A percentile compares a stretch with the other conserved stretches of the same genome.
These are phyloP conservation scores for Rhogogaster chlorosoma DNA, from an alignment of 2,888 invertebrate genomes.

Conservation along the genomic window DNA sequence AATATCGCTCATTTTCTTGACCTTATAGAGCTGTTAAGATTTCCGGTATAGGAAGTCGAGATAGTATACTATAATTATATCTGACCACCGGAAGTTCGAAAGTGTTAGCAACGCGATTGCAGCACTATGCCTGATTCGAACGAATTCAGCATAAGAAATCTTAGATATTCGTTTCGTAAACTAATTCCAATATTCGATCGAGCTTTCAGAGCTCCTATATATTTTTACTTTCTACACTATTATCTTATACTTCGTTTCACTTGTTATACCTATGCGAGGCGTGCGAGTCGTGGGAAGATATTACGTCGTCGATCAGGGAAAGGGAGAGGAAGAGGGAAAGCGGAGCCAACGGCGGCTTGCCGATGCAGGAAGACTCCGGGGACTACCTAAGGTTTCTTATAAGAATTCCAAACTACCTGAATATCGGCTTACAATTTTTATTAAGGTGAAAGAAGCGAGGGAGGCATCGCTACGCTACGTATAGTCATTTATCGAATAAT, in stretches of 20 bases:
- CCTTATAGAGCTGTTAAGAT: neutral
- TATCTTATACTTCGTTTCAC: neutral
- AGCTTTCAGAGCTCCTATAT: neutral
- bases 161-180: neutral
- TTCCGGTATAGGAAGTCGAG: neutral
- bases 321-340: neutral
- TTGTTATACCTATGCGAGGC: neutral
- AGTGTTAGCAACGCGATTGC: slow-evolving; percentile 27
- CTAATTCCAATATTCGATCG: too few relatives aligned
- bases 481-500: neutral
- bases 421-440: slow-evolving; percentile 62
- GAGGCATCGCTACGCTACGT: neutral
- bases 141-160: neutral
- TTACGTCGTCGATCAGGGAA: neutral
- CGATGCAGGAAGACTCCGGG: neutral
- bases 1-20: neutral
- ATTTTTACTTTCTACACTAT: neutral
- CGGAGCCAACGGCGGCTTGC: neutral
- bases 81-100: slow-evolving; percentile 41
- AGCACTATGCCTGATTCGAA: neutral
- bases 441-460: neutral
- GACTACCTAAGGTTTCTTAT: slow-evolving; percentile 64
- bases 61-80: slow-evolving; percentile 11
- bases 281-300: slow-evolving; percentile 9
- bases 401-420: slow-evolving; percentile 64